Evolutionary conservation across 2,888 invertebrate species (phyloP).

Genomic region (Athalia rosae): DNA sequence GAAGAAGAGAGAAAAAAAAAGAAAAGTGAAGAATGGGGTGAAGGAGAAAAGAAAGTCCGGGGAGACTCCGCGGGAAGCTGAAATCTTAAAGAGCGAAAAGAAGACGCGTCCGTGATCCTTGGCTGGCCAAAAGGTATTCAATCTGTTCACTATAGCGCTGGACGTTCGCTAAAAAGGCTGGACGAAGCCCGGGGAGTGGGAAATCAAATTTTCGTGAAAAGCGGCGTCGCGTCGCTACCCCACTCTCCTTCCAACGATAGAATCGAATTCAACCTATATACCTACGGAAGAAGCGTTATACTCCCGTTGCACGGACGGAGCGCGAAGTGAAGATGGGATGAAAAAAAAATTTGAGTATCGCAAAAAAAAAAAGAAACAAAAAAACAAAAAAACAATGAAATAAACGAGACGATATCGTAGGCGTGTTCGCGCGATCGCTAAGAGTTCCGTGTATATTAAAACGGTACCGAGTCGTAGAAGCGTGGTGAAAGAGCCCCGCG

Average conservation of each 20-base stretch:
- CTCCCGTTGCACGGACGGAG: background rate
- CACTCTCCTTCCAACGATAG: slow-evolving; percentile 27
- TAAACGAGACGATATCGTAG: background rate
- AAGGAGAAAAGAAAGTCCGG: slow-evolving; percentile 58
- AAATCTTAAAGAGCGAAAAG: slow-evolving; percentile 33
- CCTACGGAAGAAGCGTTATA: slow-evolving; percentile 16
- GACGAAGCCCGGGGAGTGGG: slow-evolving; percentile 16
- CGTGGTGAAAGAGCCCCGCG: background rate
- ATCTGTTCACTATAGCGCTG: slow-evolving; percentile 40
- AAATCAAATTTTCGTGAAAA: slow-evolving; percentile 43
- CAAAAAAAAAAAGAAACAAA: background rate
- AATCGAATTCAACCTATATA: slow-evolving; percentile 32
- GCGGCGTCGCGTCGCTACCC: slow-evolving; percentile 31
- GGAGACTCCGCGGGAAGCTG: slow-evolving; percentile 49
- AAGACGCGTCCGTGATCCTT: slow-evolving; percentile 36
- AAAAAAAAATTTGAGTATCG: background rate
- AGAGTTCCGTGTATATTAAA: background rate
- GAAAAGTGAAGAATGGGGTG: slow-evolving; percentile 50
- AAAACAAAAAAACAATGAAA: background rate
- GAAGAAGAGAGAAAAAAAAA: slow-evolving; percentile 49
- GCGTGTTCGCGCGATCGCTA: background rate
- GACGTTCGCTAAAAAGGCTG: slow-evolving; percentile 38
- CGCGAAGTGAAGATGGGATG: background rate
- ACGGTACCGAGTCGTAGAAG: slow-evolving; percentile 19
- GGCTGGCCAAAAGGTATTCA: slow-evolving; percentile 40